phyloP scores from a whole-genome alignment of 2,797 vertebrate species.

The Erethizon dorsatum region DNA sequence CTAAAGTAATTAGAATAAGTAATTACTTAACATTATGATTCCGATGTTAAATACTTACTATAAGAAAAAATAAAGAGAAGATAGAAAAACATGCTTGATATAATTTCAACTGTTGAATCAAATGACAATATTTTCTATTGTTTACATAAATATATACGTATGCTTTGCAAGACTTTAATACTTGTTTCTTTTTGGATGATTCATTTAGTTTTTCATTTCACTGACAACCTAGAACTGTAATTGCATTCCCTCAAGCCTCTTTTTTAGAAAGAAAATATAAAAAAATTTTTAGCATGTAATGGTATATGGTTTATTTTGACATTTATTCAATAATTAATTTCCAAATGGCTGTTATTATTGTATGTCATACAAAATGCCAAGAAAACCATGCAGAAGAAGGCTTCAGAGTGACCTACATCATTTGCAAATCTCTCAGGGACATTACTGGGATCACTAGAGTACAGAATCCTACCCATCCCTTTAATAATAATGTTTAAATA shows the following conservation, averaged over 20 bases:
- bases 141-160: slow-evolving; percentile 74
- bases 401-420: rapidly evolving
- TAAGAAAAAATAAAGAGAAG: slow-evolving; percentile 78
- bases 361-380: too few relatives aligned
- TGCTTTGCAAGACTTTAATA: slow-evolving; percentile 62
- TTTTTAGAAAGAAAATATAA: neutral
- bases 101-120: slow-evolving; percentile 75
- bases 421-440: neutral
- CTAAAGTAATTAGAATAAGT: slow-evolving; percentile 94
- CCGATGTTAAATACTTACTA: slow-evolving; percentile 92
- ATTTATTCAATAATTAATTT: neutral
- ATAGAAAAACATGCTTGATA: slow-evolving; percentile 75
- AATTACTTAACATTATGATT: slow-evolving; percentile 94
- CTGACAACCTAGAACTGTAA: neutral
- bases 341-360: neutral
- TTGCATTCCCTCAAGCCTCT: neutral
- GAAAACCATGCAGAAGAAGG: neutral
- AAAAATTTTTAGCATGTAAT: neutral
- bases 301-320: neutral
- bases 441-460: neutral
- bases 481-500: neutral
- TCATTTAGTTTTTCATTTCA: slow-evolving; percentile 36
- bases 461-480: neutral
- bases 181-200: slow-evolving; percentile 6
- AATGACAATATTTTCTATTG: slow-evolving; percentile 72